Conservation (phyloP, 2,113 vertebrate genomes). For the Brachyhypopomus gauderio region DNA sequence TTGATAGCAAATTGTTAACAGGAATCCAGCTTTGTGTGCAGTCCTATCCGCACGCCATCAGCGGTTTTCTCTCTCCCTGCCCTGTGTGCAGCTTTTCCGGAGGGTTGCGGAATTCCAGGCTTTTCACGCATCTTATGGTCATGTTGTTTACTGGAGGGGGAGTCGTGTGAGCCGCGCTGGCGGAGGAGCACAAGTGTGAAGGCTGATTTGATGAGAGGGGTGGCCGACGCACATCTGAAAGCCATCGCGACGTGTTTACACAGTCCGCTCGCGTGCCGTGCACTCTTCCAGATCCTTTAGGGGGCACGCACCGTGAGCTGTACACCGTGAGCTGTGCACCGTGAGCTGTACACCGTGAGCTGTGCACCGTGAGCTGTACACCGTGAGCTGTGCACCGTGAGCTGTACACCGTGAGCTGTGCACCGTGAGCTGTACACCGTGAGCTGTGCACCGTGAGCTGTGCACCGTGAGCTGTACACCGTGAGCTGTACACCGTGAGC, state of each 20-base stretch:
- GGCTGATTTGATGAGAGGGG: slow-evolving; percentile 43
- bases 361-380: not conserved
- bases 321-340: not conserved
- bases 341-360: not conserved
- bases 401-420: too few species aligned
- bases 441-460: not conserved
- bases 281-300: slow-evolving; percentile 47
- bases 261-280: slow-evolving; percentile 46
- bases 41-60: slow-evolving; percentile 44
- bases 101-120: slow-evolving; percentile 49
- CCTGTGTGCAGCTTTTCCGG: slow-evolving; percentile 33
- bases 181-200: slow-evolving; percentile 42
- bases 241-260: slow-evolving; percentile 53
- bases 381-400: not conserved
- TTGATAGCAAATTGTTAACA: slow-evolving; percentile 8
- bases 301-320: slow-evolving; percentile 17
- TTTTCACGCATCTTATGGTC: slow-evolving; percentile 39
- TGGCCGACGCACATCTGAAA: slow-evolving; percentile 52
- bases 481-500: not conserved
- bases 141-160: slow-evolving; percentile 46
- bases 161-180: slow-evolving; percentile 46
- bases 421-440: not conserved
- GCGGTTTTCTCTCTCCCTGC: slow-evolving; percentile 32
- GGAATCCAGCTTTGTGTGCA: slow-evolving; percentile 6
- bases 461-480: not conserved